Evolutionary conservation across 1,140 invertebrate species (phyloP).

Genomic region (Homalodisca vitripennis): DNA sequence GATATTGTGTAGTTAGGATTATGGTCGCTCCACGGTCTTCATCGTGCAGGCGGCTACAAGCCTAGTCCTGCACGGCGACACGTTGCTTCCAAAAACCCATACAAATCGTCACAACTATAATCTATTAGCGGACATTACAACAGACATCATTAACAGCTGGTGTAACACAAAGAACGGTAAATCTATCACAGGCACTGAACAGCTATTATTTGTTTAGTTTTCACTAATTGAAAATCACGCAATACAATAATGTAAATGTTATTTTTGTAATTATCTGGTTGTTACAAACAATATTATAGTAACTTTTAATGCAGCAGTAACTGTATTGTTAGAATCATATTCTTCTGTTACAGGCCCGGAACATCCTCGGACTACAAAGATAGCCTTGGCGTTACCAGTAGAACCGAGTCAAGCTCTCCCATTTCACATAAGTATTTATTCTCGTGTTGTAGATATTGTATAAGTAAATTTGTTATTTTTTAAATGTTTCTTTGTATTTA

Average conservation of each 20-base stretch:
- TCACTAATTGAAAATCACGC: background rate
- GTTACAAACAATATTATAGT: background rate
- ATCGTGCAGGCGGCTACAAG: too few relatives aligned
- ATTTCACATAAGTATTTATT: slow-evolving; percentile 1
- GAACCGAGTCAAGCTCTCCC: background rate
- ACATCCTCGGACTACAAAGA: slow-evolving; percentile 57
- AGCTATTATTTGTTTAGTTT: background rate
- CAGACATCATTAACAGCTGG: too few relatives aligned
- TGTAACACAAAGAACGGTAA: background rate
- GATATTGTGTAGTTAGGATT: too few relatives aligned
- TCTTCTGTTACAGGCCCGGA: slow-evolving; percentile 58
- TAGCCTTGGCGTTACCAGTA: slow-evolving; percentile 46
- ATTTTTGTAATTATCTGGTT: background rate
- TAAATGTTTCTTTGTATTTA: background rate
- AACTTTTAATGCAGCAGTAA: background rate
- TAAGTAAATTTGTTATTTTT: slow-evolving; percentile 17
- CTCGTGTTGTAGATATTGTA: background rate
- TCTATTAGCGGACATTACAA: too few relatives aligned
- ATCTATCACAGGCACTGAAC: background rate
- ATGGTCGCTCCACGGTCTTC: too few relatives aligned
- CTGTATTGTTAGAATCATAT: slow-evolving; percentile 39
- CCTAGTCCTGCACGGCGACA: too few relatives aligned
- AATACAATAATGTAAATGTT: background rate
- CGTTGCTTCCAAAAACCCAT: too few relatives aligned
- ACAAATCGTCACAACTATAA: too few relatives aligned